Evolutionary conservation across 92 coral and sea anemone genomes (phyloP), one percentile per base, ranked within the genome.

Genomic region (Plumapathes pennacea): DNA sequence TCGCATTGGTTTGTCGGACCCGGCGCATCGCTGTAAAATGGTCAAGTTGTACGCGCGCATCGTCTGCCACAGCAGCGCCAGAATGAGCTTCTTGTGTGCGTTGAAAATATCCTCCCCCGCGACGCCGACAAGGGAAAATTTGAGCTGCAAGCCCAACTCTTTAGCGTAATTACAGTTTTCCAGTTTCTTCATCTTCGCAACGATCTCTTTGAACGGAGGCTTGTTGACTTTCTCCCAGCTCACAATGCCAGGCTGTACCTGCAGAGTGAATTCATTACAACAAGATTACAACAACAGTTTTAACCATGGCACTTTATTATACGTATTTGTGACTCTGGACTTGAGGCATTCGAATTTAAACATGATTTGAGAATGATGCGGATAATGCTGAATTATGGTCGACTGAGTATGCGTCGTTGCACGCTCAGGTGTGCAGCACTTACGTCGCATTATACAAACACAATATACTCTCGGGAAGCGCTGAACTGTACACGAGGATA

Each of bases 41-140:
- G 90, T 74, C 86, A 92, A 55, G 22, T 96, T 88, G 69, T 88
- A 92, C 7, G 88, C 90, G 39, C 95, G 96, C 98, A 92, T 92
- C 21, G 98, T 72, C 57, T 92, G 98, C 76, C 95, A 88, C 27
- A 92, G 71, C 45, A 92, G 69, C 23, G 84, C 89, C 60, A 88
- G 75, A 52, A 89, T 74, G 0, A 92, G 78, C 54, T 86, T 92
- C 71, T 74, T 55, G 48, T 88, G 88, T 0, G 88, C 84, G 28
- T 88, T 92, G 22, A 54, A 51, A 26, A 92, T 60, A 56, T 92
- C 98, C 36, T 85, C 82, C 36, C 98, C 98, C 1, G 96, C 98
- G 46, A 88, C 81, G 27, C 98, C 98, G 15, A 92, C 98, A 64
- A 92, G 38, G 1, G 96, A 88, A 32, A 92, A 84, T 54, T 92